Evolutionary conservation across 2,113 vertebrate genomes (phyloP).

Genomic region (Melanerpes aurifrons): DNA sequence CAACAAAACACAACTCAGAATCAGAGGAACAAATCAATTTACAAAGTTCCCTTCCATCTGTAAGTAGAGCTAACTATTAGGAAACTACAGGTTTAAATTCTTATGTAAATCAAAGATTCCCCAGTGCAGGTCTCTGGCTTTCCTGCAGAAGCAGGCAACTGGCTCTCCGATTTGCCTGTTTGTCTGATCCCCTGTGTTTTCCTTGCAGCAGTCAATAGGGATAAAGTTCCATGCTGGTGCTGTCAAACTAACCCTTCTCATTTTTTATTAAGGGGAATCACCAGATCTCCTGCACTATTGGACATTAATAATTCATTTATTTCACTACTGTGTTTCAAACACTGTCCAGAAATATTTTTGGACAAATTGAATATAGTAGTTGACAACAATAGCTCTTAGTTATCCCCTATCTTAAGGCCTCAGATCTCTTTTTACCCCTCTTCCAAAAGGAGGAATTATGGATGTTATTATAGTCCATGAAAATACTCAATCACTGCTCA

Average conservation of each 20-base stretch:
- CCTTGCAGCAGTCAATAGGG: background rate
- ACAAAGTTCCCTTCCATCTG: background rate
- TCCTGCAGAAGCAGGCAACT: background rate
- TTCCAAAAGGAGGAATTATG: background rate
- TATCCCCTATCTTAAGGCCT: background rate
- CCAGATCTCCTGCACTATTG: background rate
- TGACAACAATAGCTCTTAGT: background rate
- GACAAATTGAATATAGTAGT: background rate
- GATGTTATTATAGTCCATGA: background rate
- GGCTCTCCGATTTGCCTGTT: background rate
- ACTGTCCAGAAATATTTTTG: background rate
- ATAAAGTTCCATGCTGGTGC: background rate
- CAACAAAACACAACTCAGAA: background rate
- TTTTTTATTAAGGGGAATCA: conserved; percentile 15
- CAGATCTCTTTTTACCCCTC: background rate
- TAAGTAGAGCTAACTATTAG: background rate
- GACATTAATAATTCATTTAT: conserved; percentile 19
- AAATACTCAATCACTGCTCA: background rate
- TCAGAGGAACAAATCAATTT: background rate
- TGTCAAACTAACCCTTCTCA: background rate
- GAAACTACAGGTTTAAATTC: background rate
- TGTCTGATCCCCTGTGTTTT: fast-evolving
- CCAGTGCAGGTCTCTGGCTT: background rate
- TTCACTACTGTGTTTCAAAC: background rate
- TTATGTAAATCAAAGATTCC: background rate